These are phyloP conservation scores for Trissonchulus latispiculum DNA, from an alignment of 2,888 invertebrate species.

Conservation along the genomic window DNA sequence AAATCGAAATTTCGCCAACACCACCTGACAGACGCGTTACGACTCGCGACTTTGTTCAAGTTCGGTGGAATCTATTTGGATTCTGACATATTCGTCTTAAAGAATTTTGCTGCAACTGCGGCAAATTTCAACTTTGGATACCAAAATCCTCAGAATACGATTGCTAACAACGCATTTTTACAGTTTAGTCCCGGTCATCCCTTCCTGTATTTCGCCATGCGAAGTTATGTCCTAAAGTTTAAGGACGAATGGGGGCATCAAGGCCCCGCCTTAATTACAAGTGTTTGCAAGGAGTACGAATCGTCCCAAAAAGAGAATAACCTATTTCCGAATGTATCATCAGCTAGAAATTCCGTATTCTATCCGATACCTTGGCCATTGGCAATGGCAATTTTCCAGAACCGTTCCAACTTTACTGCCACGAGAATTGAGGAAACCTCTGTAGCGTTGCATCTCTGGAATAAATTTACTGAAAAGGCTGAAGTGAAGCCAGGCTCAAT, in stretches of 20 bases:
- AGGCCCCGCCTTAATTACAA: not conserved
- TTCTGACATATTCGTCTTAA: not conserved
- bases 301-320: too few relatives aligned
- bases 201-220: not conserved
- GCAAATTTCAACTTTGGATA: not conserved
- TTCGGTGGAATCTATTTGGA: conserved; percentile 15
- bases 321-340: too few relatives aligned
- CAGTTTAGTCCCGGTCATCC: not conserved
- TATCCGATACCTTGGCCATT: not conserved
- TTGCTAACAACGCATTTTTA: not conserved
- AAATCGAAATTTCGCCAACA: too few relatives aligned
- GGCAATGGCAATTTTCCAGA: not conserved
- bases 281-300: not conserved
- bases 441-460: not conserved
- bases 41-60: conserved; percentile 4
- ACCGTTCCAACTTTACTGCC: too few relatives aligned
- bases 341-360: too few relatives aligned
- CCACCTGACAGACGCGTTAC: conserved; percentile 6
- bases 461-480: not conserved
- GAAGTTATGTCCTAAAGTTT: not conserved
- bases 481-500: not conserved
- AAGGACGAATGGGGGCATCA: not conserved
- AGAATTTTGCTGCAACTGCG: not conserved
- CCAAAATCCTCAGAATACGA: not conserved
- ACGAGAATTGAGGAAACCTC: not conserved